Evolutionary conservation across 2,888 invertebrate genomes (phyloP), one percentile per base, ranked within the genome.

Genomic region (Caenorhabditis sulstoni): DNA sequence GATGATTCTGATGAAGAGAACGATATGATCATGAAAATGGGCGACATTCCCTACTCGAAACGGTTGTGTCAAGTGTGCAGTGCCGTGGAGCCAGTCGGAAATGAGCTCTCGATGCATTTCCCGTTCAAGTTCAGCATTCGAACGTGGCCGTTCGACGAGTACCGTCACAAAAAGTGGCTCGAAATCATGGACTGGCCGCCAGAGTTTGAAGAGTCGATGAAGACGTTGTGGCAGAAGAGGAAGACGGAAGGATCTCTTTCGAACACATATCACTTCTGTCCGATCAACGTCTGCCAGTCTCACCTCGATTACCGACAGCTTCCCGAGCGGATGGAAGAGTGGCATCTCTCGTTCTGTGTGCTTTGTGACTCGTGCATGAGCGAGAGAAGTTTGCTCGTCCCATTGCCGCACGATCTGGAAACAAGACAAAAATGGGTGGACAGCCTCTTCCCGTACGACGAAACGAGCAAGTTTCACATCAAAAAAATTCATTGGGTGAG

Each of bases 131-230:
- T 64, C 45, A 58, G 47, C 7, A 73, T 73, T 20, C 35, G 83
- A 39, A 83, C 81, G 1, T 83, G 83, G 83, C 83, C 83, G 4
- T 81, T 80, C 49, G 83, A 83, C 35, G 81, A 83, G 74, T 83
- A 20, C 29, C 79, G 81, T 14, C 83, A 83, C 45, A 67, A 70
- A 44, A 83, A 81, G 64, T 83, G 83, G 83, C 55, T 83, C 1
- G 81, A 83, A 73, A 76, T 81, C 11, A 81, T 83, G 81, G 75
- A 80, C 49, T 83, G 80, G 80, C 80, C 80, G 2, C 59, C 44
- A 16, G 81, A 81, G 14, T 79, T 81, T 18, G 81, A 83, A 18
- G 81, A 80, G 14, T 80, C 80, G 3, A 80, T 83, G 78, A 77
- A 70, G 29, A 78, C 77, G 18, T 53, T 83, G 23, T 83, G 83